Evolutionary conservation across 2,113 vertebrate genomes (phyloP), one percentile per base, ranked within the genome.

Genomic region (Ceyx cyanopectus): DNA sequence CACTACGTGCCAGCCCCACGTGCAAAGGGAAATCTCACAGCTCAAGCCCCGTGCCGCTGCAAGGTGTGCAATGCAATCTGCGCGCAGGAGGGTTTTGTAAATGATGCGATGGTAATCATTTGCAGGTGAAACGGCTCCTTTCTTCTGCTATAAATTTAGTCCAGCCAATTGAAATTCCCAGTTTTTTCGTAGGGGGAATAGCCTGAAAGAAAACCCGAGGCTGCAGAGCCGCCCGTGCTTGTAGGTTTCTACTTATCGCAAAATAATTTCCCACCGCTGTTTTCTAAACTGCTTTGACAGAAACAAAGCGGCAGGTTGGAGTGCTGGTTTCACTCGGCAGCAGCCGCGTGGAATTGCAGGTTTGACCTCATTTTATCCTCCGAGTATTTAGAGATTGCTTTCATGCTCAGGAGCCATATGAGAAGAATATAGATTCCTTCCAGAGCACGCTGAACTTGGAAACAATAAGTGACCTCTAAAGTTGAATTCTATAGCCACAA

Each of bases 361-460:
- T 97, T 96, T 97, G 96, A 97, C 97, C 97, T 97, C 93, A 94
- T 97, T 97, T 97, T 93, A 96, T 97, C 95, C 95, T 96, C 94
- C 2, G 70, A 92, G 92, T 95, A 95, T 95, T 94, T 95, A 96
- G 94, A 97, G 94, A 97, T 97, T 97, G 94, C 95, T 97, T 97
- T 97, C 92, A 95, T 96, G 94, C 85, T 81, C 93, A 43, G 89
- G 78, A 95, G 91, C 92, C 81, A 62, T 93, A 94, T 43, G 96
- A 97, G 94, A 56, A 85, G 94, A 97, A 96, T 96, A 96, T 90
- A 96, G 95, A 96, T 97, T 96, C 95, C 70, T 95, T 96, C 94
- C 94, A 94, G 92, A 96, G 86, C 74, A 26, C 37, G 12, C 16
- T 87, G 90, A 95, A 94, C 89, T 92, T 94, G 85, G 93, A 96